Percentiles rank a stretch among this genome's conserved stretches.
Conservation (phyloP, 2,797 vertebrate genomes). For the Myripristis murdjan region DNA sequence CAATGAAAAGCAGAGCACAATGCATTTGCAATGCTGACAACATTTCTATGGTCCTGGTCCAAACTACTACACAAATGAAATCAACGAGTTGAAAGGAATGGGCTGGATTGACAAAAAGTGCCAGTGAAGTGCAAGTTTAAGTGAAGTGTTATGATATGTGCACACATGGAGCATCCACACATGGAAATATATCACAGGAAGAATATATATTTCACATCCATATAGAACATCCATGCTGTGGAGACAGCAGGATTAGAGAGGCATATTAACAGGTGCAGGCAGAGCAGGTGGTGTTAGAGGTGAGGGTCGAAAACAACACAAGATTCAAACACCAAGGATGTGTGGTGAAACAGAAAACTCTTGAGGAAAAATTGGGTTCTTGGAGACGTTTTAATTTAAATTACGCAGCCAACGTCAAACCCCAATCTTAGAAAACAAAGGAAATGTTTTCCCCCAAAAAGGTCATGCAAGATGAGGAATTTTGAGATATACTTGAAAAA, state of each 20-base stretch:
- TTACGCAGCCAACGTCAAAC: slow-evolving; percentile 58
- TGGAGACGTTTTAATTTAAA: slow-evolving; percentile 52
- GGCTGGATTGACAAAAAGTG: slow-evolving; percentile 29
- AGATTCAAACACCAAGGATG: slow-evolving; percentile 54
- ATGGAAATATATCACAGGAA: slow-evolving; percentile 26
- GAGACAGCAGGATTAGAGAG: slow-evolving; percentile 49
- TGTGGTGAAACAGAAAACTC: slow-evolving; percentile 55
- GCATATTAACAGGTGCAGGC: slow-evolving; percentile 53
- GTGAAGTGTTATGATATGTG: slow-evolving; percentile 27
- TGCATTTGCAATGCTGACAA: neutral
- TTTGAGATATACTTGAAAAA: slow-evolving; percentile 86
- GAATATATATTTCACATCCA: slow-evolving; percentile 42
- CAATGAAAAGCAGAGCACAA: slow-evolving; percentile 32
- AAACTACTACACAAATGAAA: no score
- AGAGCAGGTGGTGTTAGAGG: slow-evolving; percentile 69
- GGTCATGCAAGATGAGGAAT: slow-evolving; percentile 87
- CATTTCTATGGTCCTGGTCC: no score
- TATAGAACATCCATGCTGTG: slow-evolving; percentile 41
- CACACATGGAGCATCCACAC: slow-evolving; percentile 1
- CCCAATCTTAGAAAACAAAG: slow-evolving; percentile 64
- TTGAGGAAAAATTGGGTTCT: slow-evolving; percentile 13
- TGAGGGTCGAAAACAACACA: slow-evolving; percentile 67
- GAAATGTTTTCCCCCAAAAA: slow-evolving; percentile 73
- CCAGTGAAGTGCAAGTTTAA: slow-evolving; percentile 21
- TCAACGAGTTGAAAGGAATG: no score